Conservation (phyloP, 2,113 vertebrate genomes). For the mouse (Mus musculus) region DNA sequence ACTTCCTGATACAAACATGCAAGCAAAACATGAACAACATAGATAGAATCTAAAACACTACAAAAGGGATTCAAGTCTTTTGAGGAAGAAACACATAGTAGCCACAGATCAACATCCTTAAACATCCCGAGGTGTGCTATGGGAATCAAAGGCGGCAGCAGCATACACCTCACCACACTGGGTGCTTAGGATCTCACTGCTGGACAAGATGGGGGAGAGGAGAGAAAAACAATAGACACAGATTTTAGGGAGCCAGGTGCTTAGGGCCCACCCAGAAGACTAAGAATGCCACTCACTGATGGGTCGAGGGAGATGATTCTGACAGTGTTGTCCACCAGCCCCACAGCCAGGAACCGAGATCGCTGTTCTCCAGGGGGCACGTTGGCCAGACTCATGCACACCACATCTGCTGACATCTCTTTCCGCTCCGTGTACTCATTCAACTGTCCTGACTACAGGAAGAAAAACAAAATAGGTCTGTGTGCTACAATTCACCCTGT, state of each 20-base stretch:
- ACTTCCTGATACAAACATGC: background rate
- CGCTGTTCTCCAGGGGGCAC: slow-evolving; percentile 98
- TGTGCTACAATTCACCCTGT: background rate
- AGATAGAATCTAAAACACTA: background rate
- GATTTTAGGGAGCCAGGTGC: background rate
- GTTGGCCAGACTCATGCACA: slow-evolving; percentile 98
- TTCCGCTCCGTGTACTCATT: slow-evolving; percentile 99
- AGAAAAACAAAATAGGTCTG: background rate
- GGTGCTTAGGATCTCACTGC: background rate
- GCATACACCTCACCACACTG: background rate
- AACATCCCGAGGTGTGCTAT: background rate
- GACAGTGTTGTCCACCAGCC: slow-evolving; percentile 98
- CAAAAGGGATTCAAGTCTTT: background rate
- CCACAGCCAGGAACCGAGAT: slow-evolving; percentile 96
- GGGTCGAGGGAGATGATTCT: slow-evolving; percentile 98
- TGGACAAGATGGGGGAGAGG: background rate
- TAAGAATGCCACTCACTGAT: slow-evolving; percentile 88
- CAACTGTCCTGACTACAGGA: slow-evolving; percentile 94
- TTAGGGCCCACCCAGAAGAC: slow-evolving; percentile 8
- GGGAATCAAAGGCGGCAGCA: background rate
- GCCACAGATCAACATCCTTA: background rate
- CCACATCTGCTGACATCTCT: slow-evolving; percentile 98
- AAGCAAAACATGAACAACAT: background rate
- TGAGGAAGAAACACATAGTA: background rate
- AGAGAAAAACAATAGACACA: background rate